Evolutionary conservation across 1,140 invertebrate genomes (phyloP).

Genomic region (Battus philenor): DNA sequence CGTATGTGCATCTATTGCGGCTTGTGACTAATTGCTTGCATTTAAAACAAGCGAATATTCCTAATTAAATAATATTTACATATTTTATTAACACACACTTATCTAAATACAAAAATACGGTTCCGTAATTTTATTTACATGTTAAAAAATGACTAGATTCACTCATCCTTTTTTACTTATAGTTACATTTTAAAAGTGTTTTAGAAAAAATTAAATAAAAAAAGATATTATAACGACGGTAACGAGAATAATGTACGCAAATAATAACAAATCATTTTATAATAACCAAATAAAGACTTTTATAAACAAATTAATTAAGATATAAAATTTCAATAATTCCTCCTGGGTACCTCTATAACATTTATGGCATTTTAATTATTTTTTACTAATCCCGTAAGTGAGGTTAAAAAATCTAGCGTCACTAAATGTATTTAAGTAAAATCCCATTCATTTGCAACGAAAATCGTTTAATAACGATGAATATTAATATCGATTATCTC

Average conservation of each 20-base stretch:
- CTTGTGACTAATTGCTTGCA: too few species aligned
- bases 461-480: too few species aligned
- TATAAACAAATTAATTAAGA: too few species aligned
- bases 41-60: background rate
- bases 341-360: too few species aligned
- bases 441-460: too few species aligned
- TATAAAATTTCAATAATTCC: too few species aligned
- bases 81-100: background rate
- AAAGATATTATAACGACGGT: constrained; percentile 26
- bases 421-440: too few species aligned
- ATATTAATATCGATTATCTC: too few species aligned
- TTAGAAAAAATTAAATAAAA: constrained; percentile 30
- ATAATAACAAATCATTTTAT: background rate
- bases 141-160: constrained; percentile 43
- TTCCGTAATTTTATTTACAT: constrained; percentile 16
- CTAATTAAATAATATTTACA: background rate
- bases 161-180: constrained; percentile 29
- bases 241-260: background rate
- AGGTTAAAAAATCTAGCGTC: background rate
- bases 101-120: constrained; percentile 34
- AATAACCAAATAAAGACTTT: background rate
- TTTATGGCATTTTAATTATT: too few species aligned
- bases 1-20: too few species aligned
- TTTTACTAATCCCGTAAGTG: too few species aligned
- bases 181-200: constrained; percentile 7